Evolutionary conservation across 1,140 invertebrate genomes (phyloP).

Genomic region (Hormaphis cornu): DNA sequence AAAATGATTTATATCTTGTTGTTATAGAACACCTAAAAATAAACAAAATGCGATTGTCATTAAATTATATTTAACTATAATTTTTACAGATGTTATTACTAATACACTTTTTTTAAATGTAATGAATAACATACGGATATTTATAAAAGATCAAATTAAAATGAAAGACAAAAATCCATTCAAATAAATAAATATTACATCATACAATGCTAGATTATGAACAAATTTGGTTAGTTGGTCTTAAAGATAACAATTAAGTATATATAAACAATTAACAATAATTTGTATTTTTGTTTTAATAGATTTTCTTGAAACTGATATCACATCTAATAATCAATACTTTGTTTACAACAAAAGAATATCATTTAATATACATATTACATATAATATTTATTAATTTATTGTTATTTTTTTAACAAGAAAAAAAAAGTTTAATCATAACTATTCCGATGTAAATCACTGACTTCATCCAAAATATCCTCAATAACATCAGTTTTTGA

Average conservation of each 20-base stretch:
- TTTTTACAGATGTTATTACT: background rate
- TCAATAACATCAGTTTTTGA: conserved; percentile 12
- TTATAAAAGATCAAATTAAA: background rate
- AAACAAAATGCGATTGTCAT: background rate
- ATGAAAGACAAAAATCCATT: background rate
- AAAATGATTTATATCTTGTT: background rate
- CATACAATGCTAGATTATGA: background rate
- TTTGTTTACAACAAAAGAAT: background rate
- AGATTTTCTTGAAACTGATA: background rate
- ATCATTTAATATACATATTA: no score
- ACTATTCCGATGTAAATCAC: conserved; percentile 7
- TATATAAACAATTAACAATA: background rate
- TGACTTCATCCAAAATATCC: conserved; percentile 25
- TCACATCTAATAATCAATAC: background rate
- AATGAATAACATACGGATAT: background rate
- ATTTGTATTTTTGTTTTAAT: background rate
- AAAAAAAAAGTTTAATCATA: conserved; percentile 4
- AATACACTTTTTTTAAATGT: background rate
- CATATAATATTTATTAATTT: no score
- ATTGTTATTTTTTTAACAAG: background rate
- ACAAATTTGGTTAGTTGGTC: background rate
- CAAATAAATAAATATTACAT: background rate
- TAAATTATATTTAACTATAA: conserved; percentile 3
- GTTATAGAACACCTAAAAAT: background rate
- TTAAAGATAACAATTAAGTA: background rate